Evolutionary conservation across 2,113 vertebrate genomes (phyloP).

Genomic region (Erythrocebus patas): DNA sequence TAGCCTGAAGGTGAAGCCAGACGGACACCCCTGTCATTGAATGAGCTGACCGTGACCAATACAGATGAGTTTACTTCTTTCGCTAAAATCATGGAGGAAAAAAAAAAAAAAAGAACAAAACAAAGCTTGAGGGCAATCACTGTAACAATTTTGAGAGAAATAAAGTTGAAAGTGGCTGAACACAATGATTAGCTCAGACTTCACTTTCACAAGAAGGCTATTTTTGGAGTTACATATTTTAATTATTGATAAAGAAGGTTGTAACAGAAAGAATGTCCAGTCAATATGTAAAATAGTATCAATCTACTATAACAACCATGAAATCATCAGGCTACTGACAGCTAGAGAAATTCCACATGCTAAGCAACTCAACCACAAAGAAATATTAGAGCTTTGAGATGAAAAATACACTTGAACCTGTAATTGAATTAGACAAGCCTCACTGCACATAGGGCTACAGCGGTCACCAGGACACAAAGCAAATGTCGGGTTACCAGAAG

Average conservation of each 20-base stretch:
- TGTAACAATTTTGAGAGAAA: not conserved
- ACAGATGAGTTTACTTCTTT: constrained; percentile 60
- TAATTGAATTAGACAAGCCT: not conserved
- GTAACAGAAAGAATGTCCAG: not conserved
- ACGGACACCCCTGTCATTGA: constrained; percentile 60
- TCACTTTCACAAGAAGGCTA: constrained; percentile 55
- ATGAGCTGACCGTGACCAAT: constrained; percentile 51
- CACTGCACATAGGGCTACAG: accelerated
- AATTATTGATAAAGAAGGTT: constrained; percentile 23
- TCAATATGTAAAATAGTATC: not conserved
- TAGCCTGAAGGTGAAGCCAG: constrained; percentile 76
- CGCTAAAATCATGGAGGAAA: constrained; percentile 45
- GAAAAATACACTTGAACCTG: constrained; percentile 57
- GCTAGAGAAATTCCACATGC: constrained; percentile 25
- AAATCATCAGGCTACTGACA: not conserved
- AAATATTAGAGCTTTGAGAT: constrained; percentile 43
- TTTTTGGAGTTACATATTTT: constrained; percentile 62
- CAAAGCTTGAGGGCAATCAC: constrained; percentile 46
- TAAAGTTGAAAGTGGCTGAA: constrained; percentile 36
- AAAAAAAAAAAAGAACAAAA: constrained; percentile 27
- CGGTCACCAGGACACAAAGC: constrained; percentile 30
- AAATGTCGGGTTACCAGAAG: constrained; percentile 62
- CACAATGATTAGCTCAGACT: constrained; percentile 47
- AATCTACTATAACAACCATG: not conserved
- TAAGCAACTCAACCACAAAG: constrained; percentile 53